phyloP scores from a whole-genome alignment of 2,888 invertebrate species.

The Amiota mariae region DNA sequence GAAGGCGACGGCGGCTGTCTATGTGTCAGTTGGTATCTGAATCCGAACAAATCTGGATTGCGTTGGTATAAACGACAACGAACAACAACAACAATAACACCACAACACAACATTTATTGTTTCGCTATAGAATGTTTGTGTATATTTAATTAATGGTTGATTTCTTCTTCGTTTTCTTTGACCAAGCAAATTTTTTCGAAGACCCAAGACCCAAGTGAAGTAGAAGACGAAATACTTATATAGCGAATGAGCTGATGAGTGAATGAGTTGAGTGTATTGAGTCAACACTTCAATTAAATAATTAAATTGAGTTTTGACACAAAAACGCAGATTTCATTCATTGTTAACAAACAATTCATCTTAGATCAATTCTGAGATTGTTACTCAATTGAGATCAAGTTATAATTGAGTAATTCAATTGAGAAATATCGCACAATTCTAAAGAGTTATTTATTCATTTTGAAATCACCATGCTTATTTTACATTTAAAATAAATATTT shows the following conservation, averaged over 20 bases:
- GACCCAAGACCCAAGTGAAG: neutral
- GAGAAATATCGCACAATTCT: neutral
- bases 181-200: constrained; percentile 10
- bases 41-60: constrained; percentile 54
- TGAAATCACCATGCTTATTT: no score
- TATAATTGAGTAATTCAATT: constrained; percentile 11
- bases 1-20: neutral
- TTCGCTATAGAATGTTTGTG: constrained; percentile 42
- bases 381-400: constrained; percentile 5
- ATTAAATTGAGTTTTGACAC: constrained; percentile 18
- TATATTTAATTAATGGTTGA: constrained; percentile 19
- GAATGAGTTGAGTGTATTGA: constrained; percentile 19
- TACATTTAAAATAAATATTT: no score
- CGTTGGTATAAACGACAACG: constrained; percentile 45
- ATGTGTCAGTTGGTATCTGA: constrained; percentile 2
- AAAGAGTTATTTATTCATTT: neutral
- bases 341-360: neutral
- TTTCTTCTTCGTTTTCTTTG: neutral
- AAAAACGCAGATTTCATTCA: neutral
- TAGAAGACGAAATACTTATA: neutral
- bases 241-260: no score
- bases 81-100: neutral
- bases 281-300: constrained; percentile 35
- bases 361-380: constrained; percentile 7
- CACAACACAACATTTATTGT: constrained; percentile 40